Evolutionary conservation across 1,140 invertebrate genomes (phyloP), one percentile per base, ranked within the genome.

Genomic region (Muscidifurax raptorellus): DNA sequence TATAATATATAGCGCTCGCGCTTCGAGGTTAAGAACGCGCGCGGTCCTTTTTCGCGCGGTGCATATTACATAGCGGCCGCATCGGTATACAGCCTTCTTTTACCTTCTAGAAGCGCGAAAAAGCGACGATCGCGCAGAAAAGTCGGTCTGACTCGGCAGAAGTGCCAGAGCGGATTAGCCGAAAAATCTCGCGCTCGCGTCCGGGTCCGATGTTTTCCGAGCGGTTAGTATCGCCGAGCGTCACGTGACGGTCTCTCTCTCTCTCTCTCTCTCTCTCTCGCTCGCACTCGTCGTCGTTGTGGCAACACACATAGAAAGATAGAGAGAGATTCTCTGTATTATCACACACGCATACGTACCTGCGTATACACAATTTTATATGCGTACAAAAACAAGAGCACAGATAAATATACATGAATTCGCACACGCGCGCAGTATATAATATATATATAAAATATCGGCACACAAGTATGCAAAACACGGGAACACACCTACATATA

Each of bases 151-250:
- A 69, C 79, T 47, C 79, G 66, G 27, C 67, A 40, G 66, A 71
- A 59, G 13, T n/a, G 64, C 27, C 22, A 64, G 59, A 69, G 64
- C 78, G 67, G 67, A 88, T 66, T 59, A 66, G 80, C 80, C 71
- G 71, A 82, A 82, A 82, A 82, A 44, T 82, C 25, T 71, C 77
- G 36, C 76, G 18, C 76, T 9, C 25, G 67, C 80, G 80, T 88
- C 87, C 83, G 86, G 85, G 90, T 86, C 78, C 87, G 87, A 92
- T 91, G 91, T 92, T 92, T 92, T 92, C 86, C 88, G 89, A 77
- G 88, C 86, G 82, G 91, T 90, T 89, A 91, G 90, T 92, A 92
- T 27, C 36, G 74, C 4, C 7, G 40, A 66, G 52, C n/a, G 77
- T 79, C 30, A 13, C 28, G 28, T 79, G 77, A 79, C 77, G 47